phyloP scores from a whole-genome alignment of 92 coral and sea anemone species.

The Paramuricea clavata region DNA sequence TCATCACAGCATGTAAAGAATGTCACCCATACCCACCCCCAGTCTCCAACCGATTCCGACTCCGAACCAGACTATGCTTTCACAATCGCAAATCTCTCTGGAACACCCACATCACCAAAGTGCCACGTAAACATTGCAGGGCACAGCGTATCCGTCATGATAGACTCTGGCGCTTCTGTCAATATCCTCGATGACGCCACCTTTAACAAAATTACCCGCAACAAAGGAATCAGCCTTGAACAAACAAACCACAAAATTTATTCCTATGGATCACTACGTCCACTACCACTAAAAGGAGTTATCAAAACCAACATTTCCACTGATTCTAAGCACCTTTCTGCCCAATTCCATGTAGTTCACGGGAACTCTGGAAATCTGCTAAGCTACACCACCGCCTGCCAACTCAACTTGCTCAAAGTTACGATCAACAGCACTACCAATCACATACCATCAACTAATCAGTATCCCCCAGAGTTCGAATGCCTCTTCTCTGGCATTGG shows the following conservation, averaged over 20 bases:
- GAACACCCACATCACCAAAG: slow-evolving; percentile 1
- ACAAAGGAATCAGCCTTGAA: neutral
- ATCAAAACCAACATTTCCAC: neutral
- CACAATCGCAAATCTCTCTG: slow-evolving; percentile 20
- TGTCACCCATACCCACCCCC: no score
- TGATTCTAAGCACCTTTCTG: neutral
- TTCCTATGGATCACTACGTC: slow-evolving; percentile 26
- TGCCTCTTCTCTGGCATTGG: no score
- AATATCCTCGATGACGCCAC: neutral
- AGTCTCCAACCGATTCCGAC: no score
- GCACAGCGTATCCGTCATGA: slow-evolving; percentile 21
- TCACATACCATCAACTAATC: no score
- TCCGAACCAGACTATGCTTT: neutral
- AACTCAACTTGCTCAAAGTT: neutral
- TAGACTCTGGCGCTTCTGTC: neutral
- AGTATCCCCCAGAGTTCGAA: no score
- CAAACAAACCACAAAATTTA: neutral
- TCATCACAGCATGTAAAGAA: no score
- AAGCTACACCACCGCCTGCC: slow-evolving; percentile 17
- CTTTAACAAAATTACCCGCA: neutral
- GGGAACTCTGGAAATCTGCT: slow-evolving; percentile 10
- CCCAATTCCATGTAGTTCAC: neutral
- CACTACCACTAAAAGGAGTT: neutral
- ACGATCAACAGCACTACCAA: no score
- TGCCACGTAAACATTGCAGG: slow-evolving; percentile 23